Base-by-base conservation (phyloP, 1,140 invertebrate species). In the Dysdera silvatica region DNA sequence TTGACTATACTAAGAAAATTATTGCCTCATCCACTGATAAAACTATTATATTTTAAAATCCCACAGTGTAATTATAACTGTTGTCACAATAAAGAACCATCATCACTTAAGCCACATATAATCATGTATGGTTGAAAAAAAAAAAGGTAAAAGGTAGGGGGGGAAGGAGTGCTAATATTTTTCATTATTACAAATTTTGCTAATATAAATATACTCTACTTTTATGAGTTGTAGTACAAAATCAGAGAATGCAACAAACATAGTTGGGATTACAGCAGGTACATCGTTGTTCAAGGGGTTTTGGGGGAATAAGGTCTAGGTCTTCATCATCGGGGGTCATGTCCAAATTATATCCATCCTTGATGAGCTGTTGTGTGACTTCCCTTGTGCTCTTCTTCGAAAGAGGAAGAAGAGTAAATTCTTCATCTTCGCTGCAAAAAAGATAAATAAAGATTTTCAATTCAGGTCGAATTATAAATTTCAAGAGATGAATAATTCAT, bases 321-420 rank as follows among this genome's bases (percentile, higher is more conserved):
- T 80, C 78, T 70, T 84, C 84, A 68, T 85, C 83, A 69, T 83
- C 83, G 8, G 80, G 81, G 61, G 81, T 82, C 57, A 81, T 77
- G 58, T 81, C 82, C 67, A 82, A 74, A 67, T 82, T 66, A 49
- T 66, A 66, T 12, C 65, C 65, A 61, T 66, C 65, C 28, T 61
- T 61, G 3, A 61, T 61, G 18, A 66, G 28, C 18, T 66, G 65
- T 57, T 61, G 49, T 20, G 58, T 61, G 16, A 66, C 61, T 57
- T 66, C 65, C 35, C 57, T 65, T 4, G 56, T 29, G 33, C 58
- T n/a, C 33, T 58, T 61, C 29, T 66, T 66, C 37, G 43, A 43
- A n/a, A 61, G 56, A n/a, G 65, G 52, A 37, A 61, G 65, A 28
- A 61, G 61, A 31, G 61, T 59, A 40, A 56, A 53, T 6, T 53